These are phyloP conservation scores for Lysiphlebus fabarum DNA, from an alignment of 1,140 invertebrate species.

Conservation along the genomic window DNA sequence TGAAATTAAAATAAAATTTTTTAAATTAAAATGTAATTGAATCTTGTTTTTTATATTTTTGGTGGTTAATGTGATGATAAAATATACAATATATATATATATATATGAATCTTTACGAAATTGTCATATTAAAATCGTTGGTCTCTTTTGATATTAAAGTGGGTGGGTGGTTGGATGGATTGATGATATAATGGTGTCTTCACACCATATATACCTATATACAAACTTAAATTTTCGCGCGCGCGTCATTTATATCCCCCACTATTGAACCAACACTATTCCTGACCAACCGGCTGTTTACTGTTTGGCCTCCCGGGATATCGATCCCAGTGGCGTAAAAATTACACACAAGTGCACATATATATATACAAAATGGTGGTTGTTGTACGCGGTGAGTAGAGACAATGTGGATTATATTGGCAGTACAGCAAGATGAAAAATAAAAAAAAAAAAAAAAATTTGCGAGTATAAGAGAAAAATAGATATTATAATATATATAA, in stretches of 20 bases:
- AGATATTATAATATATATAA: slow-evolving; percentile 3
- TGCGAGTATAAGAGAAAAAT: slow-evolving; percentile 9
- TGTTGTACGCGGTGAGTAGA: slow-evolving; percentile 15
- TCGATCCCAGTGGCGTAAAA: slow-evolving; percentile 56
- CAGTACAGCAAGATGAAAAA: neutral
- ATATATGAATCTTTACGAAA: too few species aligned
- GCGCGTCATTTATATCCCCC: slow-evolving; percentile 25
- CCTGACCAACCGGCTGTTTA: slow-evolving; percentile 58
- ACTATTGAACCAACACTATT: slow-evolving; percentile 35
- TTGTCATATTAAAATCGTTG: too few species aligned
- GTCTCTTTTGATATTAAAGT: too few species aligned
- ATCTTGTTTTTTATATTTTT: too few species aligned
- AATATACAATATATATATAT: too few species aligned
- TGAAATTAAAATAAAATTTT: too few species aligned
- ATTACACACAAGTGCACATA: slow-evolving; percentile 25
- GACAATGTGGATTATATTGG: slow-evolving; percentile 15
- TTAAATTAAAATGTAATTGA: too few species aligned
- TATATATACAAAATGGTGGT: neutral
- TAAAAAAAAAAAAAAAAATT: slow-evolving; percentile 1
- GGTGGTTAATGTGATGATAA: too few species aligned
- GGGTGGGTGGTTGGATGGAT: neutral
- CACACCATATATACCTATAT: slow-evolving; percentile 16
- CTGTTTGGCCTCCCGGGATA: slow-evolving; percentile 57
- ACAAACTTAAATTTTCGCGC: slow-evolving; percentile 12
- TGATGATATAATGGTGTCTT: slow-evolving; percentile 18